phyloP scores from a whole-genome alignment of 1,140 invertebrate genomes.

The Sitobion miscanthi region DNA sequence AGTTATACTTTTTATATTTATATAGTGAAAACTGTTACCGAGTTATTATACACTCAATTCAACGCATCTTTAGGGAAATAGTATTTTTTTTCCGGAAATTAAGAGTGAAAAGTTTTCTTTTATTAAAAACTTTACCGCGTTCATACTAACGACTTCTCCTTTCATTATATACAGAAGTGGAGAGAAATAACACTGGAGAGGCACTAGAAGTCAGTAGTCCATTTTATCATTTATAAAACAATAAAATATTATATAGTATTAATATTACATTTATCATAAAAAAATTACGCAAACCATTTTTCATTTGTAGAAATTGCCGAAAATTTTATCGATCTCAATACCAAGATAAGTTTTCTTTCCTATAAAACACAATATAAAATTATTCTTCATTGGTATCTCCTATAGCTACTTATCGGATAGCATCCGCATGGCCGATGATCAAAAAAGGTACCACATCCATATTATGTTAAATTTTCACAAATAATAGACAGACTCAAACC shows the following conservation, averaged over 20 bases:
- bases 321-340: neutral
- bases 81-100: slow-evolving; percentile 24
- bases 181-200: neutral
- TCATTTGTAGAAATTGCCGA: neutral
- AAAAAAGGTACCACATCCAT: neutral
- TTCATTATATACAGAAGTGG: neutral
- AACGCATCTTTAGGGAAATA: neutral
- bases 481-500: neutral
- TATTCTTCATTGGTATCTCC: neutral
- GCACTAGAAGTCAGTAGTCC: neutral
- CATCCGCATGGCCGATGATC: neutral
- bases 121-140: slow-evolving; percentile 1
- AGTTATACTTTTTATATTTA: slow-evolving; percentile 5
- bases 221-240: neutral
- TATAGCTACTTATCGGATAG: neutral
- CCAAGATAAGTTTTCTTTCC: neutral
- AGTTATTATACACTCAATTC: slow-evolving; percentile 5
- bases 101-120: slow-evolving; percentile 22
- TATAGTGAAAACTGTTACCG: neutral
- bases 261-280: neutral
- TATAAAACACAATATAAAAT: neutral
- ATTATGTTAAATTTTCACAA: neutral
- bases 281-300: neutral
- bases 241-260: neutral
- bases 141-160: neutral